phyloP scores from a whole-genome alignment of 2,113 vertebrate species.

The Eira barbara region DNA sequence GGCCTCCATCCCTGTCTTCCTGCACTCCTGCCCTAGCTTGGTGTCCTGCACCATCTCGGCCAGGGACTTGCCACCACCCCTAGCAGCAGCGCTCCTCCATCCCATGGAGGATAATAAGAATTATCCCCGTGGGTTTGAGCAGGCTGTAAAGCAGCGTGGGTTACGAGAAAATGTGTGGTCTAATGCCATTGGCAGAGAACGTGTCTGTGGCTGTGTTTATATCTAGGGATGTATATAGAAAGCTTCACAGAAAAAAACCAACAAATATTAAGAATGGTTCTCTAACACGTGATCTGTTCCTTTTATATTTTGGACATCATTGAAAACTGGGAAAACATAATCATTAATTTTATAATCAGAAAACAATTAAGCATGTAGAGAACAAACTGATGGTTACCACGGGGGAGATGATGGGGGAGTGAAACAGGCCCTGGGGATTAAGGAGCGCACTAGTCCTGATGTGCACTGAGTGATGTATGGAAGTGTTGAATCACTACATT shows the following conservation, averaged over 20 bases:
- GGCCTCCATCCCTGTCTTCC: background rate
- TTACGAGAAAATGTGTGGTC: background rate
- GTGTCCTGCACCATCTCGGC: background rate
- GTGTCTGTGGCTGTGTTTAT: background rate
- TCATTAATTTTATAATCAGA: slow-evolving; percentile 2
- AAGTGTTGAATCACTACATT: background rate
- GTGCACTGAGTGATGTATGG: background rate
- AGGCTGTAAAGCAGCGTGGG: background rate
- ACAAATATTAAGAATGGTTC: background rate
- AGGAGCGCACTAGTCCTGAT: background rate
- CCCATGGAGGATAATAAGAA: no score
- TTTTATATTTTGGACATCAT: background rate
- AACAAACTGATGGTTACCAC: background rate
- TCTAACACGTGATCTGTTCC: background rate
- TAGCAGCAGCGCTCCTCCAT: background rate
- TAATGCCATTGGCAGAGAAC: background rate
- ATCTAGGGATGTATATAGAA: background rate
- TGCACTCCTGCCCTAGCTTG: background rate
- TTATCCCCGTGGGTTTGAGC: fast-evolving
- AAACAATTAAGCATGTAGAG: background rate
- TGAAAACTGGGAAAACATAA: background rate
- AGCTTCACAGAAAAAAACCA: background rate
- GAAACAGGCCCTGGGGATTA: background rate
- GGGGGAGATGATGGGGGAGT: background rate
- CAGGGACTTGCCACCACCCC: background rate